These are phyloP conservation scores for Bombus pascuorum DNA, from an alignment of 1,140 invertebrate genomes.

Conservation along the genomic window DNA sequence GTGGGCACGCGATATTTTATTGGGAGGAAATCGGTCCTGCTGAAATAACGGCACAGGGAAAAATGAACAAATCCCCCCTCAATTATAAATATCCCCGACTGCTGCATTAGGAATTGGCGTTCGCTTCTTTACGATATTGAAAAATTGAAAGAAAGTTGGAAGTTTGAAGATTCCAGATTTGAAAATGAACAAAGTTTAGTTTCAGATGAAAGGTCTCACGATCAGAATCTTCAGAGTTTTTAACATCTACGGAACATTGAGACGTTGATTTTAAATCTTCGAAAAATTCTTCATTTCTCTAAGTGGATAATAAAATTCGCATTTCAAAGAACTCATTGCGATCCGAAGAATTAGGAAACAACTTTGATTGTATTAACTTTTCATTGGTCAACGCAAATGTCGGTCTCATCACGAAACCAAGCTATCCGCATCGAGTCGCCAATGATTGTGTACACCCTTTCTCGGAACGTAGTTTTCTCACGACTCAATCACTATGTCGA, in stretches of 20 bases:
- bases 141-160: no score
- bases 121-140: no score
- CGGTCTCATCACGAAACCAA: neutral
- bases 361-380: neutral
- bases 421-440: neutral
- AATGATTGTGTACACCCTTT: neutral
- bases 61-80: neutral
- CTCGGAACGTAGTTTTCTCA: constrained; percentile 26
- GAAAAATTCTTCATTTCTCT: neutral
- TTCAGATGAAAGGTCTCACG: no score
- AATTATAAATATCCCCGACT: neutral
- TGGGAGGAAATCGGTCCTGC: neutral
- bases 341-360: neutral
- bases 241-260: neutral
- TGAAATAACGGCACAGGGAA: neutral
- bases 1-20: constrained; percentile 35
- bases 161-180: no score
- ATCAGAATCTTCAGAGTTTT: no score
- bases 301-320: neutral
- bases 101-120: no score
- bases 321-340: neutral
- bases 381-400: neutral
- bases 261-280: neutral
- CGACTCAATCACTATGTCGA: constrained; percentile 36
- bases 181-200: no score